Conservation (phyloP, 2,797 vertebrate genomes). For the Spinus olivaceus region DNA sequence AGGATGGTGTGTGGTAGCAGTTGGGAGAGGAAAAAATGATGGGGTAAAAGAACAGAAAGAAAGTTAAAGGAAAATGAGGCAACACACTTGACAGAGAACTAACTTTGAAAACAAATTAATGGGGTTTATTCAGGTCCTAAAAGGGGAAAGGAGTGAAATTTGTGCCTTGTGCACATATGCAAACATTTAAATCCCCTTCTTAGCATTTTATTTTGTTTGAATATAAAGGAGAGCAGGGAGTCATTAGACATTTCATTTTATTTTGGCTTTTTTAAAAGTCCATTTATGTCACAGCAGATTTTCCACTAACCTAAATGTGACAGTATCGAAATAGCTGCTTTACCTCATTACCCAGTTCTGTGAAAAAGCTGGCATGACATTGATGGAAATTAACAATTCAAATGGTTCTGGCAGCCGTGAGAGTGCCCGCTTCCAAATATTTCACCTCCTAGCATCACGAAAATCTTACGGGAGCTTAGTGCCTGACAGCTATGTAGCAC, state of each 20-base stretch:
- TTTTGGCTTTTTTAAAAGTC: background rate
- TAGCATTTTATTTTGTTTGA: background rate
- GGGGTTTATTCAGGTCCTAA: slow-evolving; percentile 35
- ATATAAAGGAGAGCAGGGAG: background rate
- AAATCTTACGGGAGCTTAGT: background rate
- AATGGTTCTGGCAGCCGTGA: background rate
- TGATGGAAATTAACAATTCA: slow-evolving; percentile 61
- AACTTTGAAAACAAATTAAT: background rate
- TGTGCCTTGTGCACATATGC: background rate
- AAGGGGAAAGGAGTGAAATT: slow-evolving; percentile 58
- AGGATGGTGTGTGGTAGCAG: slow-evolving; percentile 50
- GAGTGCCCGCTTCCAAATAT: background rate
- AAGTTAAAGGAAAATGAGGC: background rate
- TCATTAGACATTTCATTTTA: background rate
- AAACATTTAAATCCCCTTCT: background rate
- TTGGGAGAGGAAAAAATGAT: slow-evolving; percentile 46
- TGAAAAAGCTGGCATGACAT: slow-evolving; percentile 20
- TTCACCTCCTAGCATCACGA: slow-evolving; percentile 1
- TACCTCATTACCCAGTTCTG: slow-evolving; percentile 34
- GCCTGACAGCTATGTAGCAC: background rate
- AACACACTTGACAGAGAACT: background rate
- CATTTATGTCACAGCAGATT: slow-evolving; percentile 37
- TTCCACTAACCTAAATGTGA: background rate
- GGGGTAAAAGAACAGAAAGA: slow-evolving; percentile 17
- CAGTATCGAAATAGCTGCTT: background rate